Base-by-base conservation (phyloP, 2,113 vertebrate species). In the Pelvicachromis taeniatus region DNA sequence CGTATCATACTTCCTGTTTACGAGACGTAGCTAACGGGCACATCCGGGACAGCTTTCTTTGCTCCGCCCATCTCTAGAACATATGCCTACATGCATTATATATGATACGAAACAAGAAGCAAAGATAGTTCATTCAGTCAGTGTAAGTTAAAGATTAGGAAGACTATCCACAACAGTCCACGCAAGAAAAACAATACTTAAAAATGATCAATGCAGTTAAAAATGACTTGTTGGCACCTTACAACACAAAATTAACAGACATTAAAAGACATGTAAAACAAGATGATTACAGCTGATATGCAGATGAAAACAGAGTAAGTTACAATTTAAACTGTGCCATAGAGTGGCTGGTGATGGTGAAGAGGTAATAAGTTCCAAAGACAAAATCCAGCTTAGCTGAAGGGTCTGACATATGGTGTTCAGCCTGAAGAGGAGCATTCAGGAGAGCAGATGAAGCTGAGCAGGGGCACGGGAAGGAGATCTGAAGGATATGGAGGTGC, bases 1-100 rank as follows among this genome's bases (percentile, higher is more conserved):
- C 2, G 35, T 3, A 10, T 45, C 16, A 1, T 4, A 91, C 88
- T 94, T 95, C 94, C 94, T 90, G 94, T 87, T 94, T 93, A 52
- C 61, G 4, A 91, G 87, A 94, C 87, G 88, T 85, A 0, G 13
- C 1, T 16, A 80, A 73, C 33, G 7, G 61, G 1, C 31, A 91
- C 89, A 77, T 94, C 93, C 94, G 90, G 88, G 70, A 42, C 29
- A 23, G 4, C 0, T 26, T 52, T 4, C 4, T 3, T 12, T 8
- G 21, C 35, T 40, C 73, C 90, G 59, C 85, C 85, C 79, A 82
- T 45, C 23, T n/a, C 23, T 48, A 48, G 40, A 21, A 70, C 21
- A 17, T 17, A 13, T 21, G 11, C 53, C 5, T 54, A 54, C 9
- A 54, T 10, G 5, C 9, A 7, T 48, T 48, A 53, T 23, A 23